These are phyloP conservation scores for Drosophila micromelanica DNA, from an alignment of 1,140 invertebrate species.

Conservation along the genomic window DNA sequence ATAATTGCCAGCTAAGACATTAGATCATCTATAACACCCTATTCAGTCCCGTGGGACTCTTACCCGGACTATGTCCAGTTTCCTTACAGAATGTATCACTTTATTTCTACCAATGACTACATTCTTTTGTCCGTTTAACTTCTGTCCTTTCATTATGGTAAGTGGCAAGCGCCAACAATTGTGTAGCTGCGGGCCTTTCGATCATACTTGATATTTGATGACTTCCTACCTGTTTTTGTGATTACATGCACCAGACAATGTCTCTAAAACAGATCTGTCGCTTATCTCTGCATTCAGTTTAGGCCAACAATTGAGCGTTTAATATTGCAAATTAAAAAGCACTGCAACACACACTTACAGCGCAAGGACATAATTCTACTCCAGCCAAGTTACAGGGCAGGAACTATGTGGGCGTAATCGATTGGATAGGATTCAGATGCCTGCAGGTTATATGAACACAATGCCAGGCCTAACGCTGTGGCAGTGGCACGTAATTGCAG, in stretches of 20 bases:
- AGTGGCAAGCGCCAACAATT: slow-evolving; percentile 13
- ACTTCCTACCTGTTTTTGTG: slow-evolving; percentile 5
- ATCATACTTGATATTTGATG: slow-evolving; percentile 28
- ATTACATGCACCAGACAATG: slow-evolving; percentile 2
- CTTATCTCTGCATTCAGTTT: slow-evolving; percentile 26
- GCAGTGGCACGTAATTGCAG: slow-evolving; percentile 75
- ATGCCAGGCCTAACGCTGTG: slow-evolving; percentile 22
- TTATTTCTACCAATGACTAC: background rate
- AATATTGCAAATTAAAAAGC: slow-evolving; percentile 48
- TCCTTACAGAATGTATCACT: background rate
- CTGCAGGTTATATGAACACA: slow-evolving; percentile 61
- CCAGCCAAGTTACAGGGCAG: slow-evolving; percentile 12
- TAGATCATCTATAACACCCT: too few relatives aligned
- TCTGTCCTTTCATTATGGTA: slow-evolving; percentile 26
- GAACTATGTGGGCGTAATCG: slow-evolving; percentile 28
- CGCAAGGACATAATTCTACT: slow-evolving; percentile 36
- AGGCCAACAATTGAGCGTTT: slow-evolving; percentile 42
- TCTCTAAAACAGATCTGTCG: slow-evolving; percentile 7
- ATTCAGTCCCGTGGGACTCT: too few relatives aligned
- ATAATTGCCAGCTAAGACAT: too few relatives aligned
- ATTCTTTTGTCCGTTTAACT: background rate
- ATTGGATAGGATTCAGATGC: slow-evolving; percentile 73
- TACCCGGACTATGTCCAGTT: too few relatives aligned
- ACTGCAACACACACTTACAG: slow-evolving; percentile 8
- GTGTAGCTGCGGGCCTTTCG: background rate